These are phyloP conservation scores for Typhlichthys eigenmanni DNA, from an alignment of 2,797 vertebrate species.

Conservation along the genomic window DNA sequence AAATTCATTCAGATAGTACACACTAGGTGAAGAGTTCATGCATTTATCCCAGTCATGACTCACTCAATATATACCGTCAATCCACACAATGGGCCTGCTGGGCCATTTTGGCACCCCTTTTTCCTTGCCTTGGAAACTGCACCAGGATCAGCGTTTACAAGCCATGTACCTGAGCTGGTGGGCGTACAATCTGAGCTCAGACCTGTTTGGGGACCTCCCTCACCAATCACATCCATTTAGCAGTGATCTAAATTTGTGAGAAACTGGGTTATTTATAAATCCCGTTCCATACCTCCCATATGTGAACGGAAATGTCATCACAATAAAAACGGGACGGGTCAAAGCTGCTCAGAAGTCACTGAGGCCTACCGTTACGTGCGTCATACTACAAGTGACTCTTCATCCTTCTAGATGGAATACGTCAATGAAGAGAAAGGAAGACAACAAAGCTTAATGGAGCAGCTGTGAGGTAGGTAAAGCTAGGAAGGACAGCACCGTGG, in stretches of 20 bases:
- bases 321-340: constrained; percentile 53
- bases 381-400: constrained; percentile 35
- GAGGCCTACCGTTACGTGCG: constrained; percentile 24
- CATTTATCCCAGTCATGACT: constrained; percentile 89
- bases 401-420: constrained; percentile 39
- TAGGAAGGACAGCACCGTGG: constrained; percentile 61
- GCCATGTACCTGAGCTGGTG: constrained; percentile 46
- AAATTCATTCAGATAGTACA: constrained; percentile 76
- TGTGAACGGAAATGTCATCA: constrained; percentile 40
- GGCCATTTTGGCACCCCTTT: constrained; percentile 41
- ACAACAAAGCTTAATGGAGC: constrained; percentile 58
- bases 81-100: constrained; percentile 48
- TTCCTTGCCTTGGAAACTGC: constrained; percentile 30
- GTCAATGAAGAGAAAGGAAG: constrained; percentile 49
- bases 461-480: constrained; percentile 76
- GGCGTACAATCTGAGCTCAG: constrained; percentile 42
- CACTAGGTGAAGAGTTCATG: constrained; percentile 86
- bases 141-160: constrained; percentile 23
- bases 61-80: constrained; percentile 72
- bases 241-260: constrained; percentile 37
- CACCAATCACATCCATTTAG: constrained; percentile 46
- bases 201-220: constrained; percentile 48
- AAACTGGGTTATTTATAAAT: constrained; percentile 35
- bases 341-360: constrained; percentile 52
- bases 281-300: constrained; percentile 49